Percentiles rank a stretch among this genome's conserved stretches.
Evolutionary conservation across 2,113 vertebrate species (phyloP).

Genomic region (Zosterops borbonicus): DNA sequence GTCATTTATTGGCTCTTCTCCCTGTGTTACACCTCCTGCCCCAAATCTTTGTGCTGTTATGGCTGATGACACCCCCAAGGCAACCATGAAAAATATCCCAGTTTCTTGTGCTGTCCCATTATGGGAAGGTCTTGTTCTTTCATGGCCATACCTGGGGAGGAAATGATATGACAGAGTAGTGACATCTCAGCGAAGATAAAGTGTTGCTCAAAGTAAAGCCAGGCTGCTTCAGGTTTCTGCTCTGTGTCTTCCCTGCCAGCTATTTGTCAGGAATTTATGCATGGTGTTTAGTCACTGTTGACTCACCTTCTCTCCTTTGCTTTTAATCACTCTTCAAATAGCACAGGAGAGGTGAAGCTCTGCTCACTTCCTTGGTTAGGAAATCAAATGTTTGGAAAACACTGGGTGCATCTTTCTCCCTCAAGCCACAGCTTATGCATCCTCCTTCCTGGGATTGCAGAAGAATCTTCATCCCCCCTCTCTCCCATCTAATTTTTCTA

Average conservation of each 20-base stretch:
- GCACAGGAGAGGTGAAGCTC: neutral
- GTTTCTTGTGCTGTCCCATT: neutral
- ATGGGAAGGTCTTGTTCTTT: neutral
- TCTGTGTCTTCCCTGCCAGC: neutral
- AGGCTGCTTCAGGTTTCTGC: conserved; percentile 19
- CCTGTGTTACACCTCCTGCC: neutral
- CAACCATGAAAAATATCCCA: neutral
- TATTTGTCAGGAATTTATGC: conserved; percentile 55
- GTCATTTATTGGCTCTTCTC: neutral
- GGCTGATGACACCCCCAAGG: neutral
- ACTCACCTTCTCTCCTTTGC: conserved; percentile 36
- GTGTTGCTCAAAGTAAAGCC: neutral
- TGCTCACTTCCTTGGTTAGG: neutral
- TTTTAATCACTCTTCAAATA: neutral
- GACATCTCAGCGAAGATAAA: conserved; percentile 16
- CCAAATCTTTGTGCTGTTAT: neutral
- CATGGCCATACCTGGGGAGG: neutral
- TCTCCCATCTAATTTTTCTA: neutral
- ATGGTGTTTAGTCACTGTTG: neutral
- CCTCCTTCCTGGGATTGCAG: neutral
- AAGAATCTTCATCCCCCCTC: neutral
- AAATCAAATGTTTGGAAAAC: conserved; percentile 3
- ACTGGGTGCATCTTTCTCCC: neutral
- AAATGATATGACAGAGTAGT: neutral
- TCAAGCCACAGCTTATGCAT: neutral